A percentile compares a stretch with the other conserved stretches of the same genome.
These are phyloP conservation scores for Muraenolepis orangiensis DNA, from an alignment of 2,797 vertebrate genomes.

Conservation along the genomic window DNA sequence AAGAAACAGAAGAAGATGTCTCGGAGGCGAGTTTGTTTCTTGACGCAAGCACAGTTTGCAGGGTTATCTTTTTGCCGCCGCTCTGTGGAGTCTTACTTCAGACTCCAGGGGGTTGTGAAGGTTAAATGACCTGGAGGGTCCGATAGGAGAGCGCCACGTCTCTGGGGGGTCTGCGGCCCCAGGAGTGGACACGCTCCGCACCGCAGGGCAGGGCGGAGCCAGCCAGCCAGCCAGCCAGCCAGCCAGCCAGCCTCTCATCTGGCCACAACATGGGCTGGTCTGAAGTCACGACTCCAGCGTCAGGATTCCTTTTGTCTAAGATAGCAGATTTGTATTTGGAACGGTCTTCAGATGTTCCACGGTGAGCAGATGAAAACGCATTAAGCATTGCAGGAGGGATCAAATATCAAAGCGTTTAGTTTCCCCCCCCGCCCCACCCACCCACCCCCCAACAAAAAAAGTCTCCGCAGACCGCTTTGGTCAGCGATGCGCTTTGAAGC, in stretches of 20 bases:
- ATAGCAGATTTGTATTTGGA: neutral
- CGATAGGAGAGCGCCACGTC: constrained; percentile 8
- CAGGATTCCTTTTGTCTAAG: constrained; percentile 22
- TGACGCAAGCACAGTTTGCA: neutral
- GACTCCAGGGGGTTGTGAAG: constrained; percentile 7
- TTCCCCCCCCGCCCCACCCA: no score
- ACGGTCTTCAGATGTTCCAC: constrained; percentile 32
- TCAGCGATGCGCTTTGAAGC: no score
- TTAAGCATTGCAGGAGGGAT: constrained; percentile 25
- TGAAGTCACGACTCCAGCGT: constrained; percentile 38
- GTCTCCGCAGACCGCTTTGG: no score
- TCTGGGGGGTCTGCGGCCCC: constrained; percentile 23
- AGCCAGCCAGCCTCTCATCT: constrained; percentile 58
- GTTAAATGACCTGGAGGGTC: neutral
- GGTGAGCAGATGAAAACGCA: constrained; percentile 34
- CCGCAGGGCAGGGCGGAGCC: no score
- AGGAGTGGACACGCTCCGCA: no score
- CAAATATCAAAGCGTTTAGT: neutral
- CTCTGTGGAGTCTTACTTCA: constrained; percentile 30
- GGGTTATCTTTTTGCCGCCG: constrained; percentile 4
- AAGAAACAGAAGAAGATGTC: neutral
- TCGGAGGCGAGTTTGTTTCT: neutral
- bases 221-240: no score
- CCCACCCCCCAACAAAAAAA: no score
- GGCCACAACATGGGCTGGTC: constrained; percentile 59